Base-by-base conservation (phyloP, 2,113 vertebrate genomes). In the Naja naja region DNA sequence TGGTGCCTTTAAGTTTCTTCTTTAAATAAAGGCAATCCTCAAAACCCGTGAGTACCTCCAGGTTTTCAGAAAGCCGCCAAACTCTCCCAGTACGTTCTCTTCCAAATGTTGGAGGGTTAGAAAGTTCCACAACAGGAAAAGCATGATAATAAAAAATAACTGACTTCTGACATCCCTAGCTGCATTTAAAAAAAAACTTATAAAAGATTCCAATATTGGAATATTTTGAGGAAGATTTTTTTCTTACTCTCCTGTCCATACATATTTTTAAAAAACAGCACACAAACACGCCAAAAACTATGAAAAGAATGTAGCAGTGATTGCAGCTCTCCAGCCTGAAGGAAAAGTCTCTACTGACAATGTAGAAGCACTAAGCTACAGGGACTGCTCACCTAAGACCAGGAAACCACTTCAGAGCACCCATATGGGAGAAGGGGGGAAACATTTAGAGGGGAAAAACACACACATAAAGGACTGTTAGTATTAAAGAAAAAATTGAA, bases 361-460 rank as follows among this genome's bases (percentile, higher is more conserved):
- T 14, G 58, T 25, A 11, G 47, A 55, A 1, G 0, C 49, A n/a
- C 89, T 56, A 1, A 39, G 89, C 93, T 89, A 64, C 0, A 2
- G 55, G 89, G 16, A 34, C 58, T 39, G 94, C 91, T 95, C 95
- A 96, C 92, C 64, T 95, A 90, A 34, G 39, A 91, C 64, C 81
- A 90, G 90, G 88, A 94, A 64, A 87, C 81, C 95, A 92, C 94
- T 95, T 94, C 93, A 95, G 95, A 94, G 94, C 88, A 92, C 95
- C 52, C 34, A 23, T 91, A 94, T 81, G 91, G 94, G 27, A 54
- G 30, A 22, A 47, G 12, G 34, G 12, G 18, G 16, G 53, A 94
- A 94, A 90, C 1, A 92, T 92, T 93, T 14, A 45, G 81, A 95
- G 74, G 45, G 87, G 91, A n/a, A 49, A 90, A 47, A 14, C 25